These are phyloP conservation scores for Trisateles emortualis DNA, from an alignment of 2,888 invertebrate species.

Conservation along the genomic window DNA sequence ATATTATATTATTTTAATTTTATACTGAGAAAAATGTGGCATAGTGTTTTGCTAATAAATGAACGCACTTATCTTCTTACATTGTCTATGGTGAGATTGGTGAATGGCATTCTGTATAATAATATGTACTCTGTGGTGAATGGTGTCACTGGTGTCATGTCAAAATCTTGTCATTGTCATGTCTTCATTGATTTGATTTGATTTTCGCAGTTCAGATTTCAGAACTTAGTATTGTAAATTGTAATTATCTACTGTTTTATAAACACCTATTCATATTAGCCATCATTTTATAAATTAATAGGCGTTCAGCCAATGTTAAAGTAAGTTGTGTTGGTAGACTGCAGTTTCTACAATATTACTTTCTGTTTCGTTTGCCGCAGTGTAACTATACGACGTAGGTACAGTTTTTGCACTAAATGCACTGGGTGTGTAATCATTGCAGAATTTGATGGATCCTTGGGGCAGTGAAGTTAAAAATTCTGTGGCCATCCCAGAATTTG, in stretches of 20 bases:
- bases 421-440: slow-evolving; percentile 35
- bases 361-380: background rate
- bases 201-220: background rate
- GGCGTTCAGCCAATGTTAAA: slow-evolving; percentile 44
- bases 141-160: background rate
- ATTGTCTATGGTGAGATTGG: too few species aligned
- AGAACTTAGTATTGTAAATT: too few species aligned
- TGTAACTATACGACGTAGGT: slow-evolving; percentile 9
- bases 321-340: slow-evolving; percentile 42
- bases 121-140: background rate
- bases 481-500: slow-evolving; percentile 75
- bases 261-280: background rate
- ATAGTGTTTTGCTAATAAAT: too few species aligned
- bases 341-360: background rate
- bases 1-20: too few species aligned
- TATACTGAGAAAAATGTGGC: too few species aligned
- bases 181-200: too few species aligned
- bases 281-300: slow-evolving; percentile 16
- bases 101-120: too few species aligned
- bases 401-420: slow-evolving; percentile 25
- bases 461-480: slow-evolving; percentile 67
- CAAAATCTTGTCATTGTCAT: too few species aligned
- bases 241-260: background rate
- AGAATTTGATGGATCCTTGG: slow-evolving; percentile 86
- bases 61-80: too few species aligned